Evolutionary conservation across 2,113 vertebrate species (phyloP).

Genomic region (Prietella phreatophila): DNA sequence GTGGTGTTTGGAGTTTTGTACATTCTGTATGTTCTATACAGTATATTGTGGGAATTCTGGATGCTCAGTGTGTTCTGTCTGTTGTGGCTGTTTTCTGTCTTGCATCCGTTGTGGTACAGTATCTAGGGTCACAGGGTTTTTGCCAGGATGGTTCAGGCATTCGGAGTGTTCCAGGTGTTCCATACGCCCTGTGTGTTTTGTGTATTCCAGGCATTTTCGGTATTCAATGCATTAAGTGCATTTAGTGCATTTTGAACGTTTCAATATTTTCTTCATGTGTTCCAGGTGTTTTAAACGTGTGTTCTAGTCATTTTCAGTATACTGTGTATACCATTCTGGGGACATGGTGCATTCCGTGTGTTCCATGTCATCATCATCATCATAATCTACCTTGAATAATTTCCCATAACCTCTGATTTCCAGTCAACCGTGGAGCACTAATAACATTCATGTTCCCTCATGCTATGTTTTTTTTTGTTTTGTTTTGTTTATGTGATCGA

Average conservation of each 20-base stretch:
- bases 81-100: background rate
- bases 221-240: background rate
- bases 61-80: background rate
- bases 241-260: background rate
- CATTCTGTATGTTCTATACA: background rate
- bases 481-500: too few relatives aligned
- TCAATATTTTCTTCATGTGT: background rate
- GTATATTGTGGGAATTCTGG: too few relatives aligned
- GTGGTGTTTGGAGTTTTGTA: background rate
- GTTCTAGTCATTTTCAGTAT: background rate
- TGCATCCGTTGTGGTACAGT: background rate
- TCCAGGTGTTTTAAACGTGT: background rate
- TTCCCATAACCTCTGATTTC: background rate
- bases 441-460: background rate
- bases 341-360: background rate
- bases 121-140: background rate
- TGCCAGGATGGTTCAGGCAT: background rate
- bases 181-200: background rate
- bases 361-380: background rate
- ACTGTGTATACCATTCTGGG: background rate
- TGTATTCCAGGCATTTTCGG: background rate
- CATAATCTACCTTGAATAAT: background rate
- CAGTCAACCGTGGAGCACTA: background rate
- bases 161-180: background rate
- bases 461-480: background rate